Base-by-base conservation (phyloP, 1,140 invertebrate genomes). In the Muscidifurax raptorellus region DNA sequence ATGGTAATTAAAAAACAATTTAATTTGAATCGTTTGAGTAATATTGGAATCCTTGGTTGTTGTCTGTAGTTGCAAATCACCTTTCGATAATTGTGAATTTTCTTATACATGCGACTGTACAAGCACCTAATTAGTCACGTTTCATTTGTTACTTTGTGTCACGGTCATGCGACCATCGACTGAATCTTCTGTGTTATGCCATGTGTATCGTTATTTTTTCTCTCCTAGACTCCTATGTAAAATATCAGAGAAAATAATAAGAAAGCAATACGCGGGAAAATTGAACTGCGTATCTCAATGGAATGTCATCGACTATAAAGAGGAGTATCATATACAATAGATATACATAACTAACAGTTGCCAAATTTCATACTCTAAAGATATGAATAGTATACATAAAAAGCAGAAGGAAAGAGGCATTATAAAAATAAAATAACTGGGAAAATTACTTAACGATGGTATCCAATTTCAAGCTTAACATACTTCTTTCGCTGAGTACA, bases 111-210 rank as follows among this genome's bases (percentile, higher is more conserved):
- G 12, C 1, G 40, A n/a, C 18, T 22, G n/a, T 13, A 15, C 15
- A 32, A n/a, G 27, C 64, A 64, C 44, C 72, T 69, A 79, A 84
- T 84, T 79, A 84, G 71, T 79, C 82, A 74, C 79, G 67, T 79
- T 72, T 74, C 67, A 84, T 79, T 83, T 67, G 12, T 77, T n/a
- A 22, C 59, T 78, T 83, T 78, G 75, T 83, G 64, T 78, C 66
- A 78, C 44, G 75, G 82, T 71, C 82, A 59, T 28, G 15, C 32
- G 64, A 71, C 40, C 27, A 2, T 18, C 18, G 52, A 27, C 27
- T 28, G 32, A 75, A 66, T 22, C 18, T 36, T 32, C 36, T 10
- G 40, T 67, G 0, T n/a, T 10, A 27, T 74, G 72, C 40, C n/a
- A 9, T 64, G 22, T 28, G 52, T 22, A 74, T 10, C 22, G 72